A percentile compares a stretch with the other conserved stretches of the same genome.
Conservation (phyloP, 2,888 invertebrate genomes). For the Ecliptopera silaceata region DNA sequence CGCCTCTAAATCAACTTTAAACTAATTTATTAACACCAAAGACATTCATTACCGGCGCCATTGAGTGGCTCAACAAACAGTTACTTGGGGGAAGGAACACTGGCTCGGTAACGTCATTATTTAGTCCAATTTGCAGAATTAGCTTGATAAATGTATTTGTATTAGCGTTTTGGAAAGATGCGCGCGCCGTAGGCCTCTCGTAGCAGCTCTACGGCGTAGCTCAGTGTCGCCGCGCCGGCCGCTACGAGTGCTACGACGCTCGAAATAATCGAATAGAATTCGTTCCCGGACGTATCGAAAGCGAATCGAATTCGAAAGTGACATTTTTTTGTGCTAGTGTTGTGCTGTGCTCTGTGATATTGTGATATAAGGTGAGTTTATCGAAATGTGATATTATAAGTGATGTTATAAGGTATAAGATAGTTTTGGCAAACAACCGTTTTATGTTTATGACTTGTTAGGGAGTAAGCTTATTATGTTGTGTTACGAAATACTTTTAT, state of each 20-base stretch:
- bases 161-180: constrained; percentile 74
- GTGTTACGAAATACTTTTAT: constrained; percentile 37
- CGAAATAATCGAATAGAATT: constrained; percentile 1
- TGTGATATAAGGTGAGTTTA: constrained; percentile 42
- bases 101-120: constrained; percentile 71
- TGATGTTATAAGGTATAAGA: constrained; percentile 10
- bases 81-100: constrained; percentile 55
- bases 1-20: constrained; percentile 58
- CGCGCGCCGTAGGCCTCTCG: constrained; percentile 70
- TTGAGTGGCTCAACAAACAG: constrained; percentile 61
- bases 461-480: constrained; percentile 36
- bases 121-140: constrained; percentile 80
- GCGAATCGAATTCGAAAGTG: constrained; percentile 35
- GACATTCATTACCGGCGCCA: constrained; percentile 62
- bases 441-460: constrained; percentile 36
- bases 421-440: constrained; percentile 28
- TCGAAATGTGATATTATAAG: constrained; percentile 1
- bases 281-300: constrained; percentile 15
- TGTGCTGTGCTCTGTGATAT: constrained; percentile 43
- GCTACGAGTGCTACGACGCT: constrained; percentile 44
- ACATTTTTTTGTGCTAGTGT: constrained; percentile 42
- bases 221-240: constrained; percentile 59
- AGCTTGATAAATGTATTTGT: constrained; percentile 79
- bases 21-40: constrained; percentile 65
- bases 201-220: constrained; percentile 48